Evolutionary conservation across 2,888 invertebrate genomes (phyloP), one percentile per base, ranked within the genome.

Genomic region (Girardia tigrina): DNA sequence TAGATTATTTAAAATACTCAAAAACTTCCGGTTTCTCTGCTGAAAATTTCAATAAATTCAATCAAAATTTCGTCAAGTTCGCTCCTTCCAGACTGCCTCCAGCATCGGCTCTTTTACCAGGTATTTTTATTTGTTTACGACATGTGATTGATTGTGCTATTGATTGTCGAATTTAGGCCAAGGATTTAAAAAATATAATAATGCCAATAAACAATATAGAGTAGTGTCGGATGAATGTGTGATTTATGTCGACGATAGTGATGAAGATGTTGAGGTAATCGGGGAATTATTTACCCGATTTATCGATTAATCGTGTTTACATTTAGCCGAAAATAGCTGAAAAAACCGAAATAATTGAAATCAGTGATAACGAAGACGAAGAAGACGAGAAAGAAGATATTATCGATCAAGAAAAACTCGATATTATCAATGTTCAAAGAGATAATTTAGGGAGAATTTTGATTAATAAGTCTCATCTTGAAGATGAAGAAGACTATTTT

Each of bases 391-490:
- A 91, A 0, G 88, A 90, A 78, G 94, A 93, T 83, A 92, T 92
- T 79, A 94, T 91, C 70, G 89, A 91, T 85, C 36, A 75, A 28
- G 71, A 69, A 69, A 69, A 36, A n/a, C 20, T 29, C 4, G 80
- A 80, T 77, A 94, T 94, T 83, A 92, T 92, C 2, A 93, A 94
- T 82, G 95, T 95, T 84, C 86, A 89, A 4, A 90, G 91, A 0
- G 94, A 95, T 84, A 91, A 91, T 78, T 89, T 91, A 82, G 95
- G 95, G 0, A 87, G 92, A 26, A 94, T 95, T 16, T 86, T 92
- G 78, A 90, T 95, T 73, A 95, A 95, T 84, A 89, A 94, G 27
- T 94, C 92, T 6, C 94, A 94, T 84, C 90, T 92, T 0, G 90
- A 90, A 76, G 89, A 88, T 75, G 95, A 95, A 82, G 89, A 90